Base-by-base conservation (phyloP, 1,140 invertebrate species). In the Steinernema khuongi region DNA sequence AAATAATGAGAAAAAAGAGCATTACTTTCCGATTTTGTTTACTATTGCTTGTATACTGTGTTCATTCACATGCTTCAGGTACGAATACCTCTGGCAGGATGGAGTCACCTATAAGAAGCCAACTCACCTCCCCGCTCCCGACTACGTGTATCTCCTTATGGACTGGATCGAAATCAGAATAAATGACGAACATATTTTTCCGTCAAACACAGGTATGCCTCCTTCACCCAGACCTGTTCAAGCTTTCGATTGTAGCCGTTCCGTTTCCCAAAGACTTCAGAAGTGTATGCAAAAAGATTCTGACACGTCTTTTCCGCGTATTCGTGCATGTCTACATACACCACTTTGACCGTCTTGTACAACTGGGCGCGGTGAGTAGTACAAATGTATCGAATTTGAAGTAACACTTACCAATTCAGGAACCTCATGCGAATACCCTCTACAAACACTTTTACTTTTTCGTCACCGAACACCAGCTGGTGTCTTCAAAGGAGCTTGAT, bases 361-460 rank as follows among this genome's bases (percentile, higher is more conserved):
- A 91, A 29, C 91, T 95, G 80, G 92, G 92, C 83, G 93, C 93
- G 36, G 92, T 94, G 89, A 91, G 86, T 86, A 71, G 71, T 50
- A 28, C 76, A 67, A n/a, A 75, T 14, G 17, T 26, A 60, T 11
- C 14, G 4, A 26, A 75, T 78, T n/a, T 1, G 17, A 78, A 31
- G 31, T 31, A 33, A 68, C 18, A n/a, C 32, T 73, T 22, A 19
- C n/a, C 28, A 33, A 29, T 77, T 31, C 19, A 94, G 92, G 94
- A 96, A 87, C 92, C 94, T 30, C 94, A 96, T 85, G 93, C 96
- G 0, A 96, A 96, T 86, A 94, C 93, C 1, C 95, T 94, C 83
- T 96, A 96, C 87, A 96, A 96, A 86, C 94, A 96, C 86, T 96
- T 94, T 86, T 96, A 94, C 83, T 96, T 94, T 85, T 96, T 96